phyloP scores from a whole-genome alignment of 2,797 vertebrate genomes.

The Emydoidea blandingii region DNA sequence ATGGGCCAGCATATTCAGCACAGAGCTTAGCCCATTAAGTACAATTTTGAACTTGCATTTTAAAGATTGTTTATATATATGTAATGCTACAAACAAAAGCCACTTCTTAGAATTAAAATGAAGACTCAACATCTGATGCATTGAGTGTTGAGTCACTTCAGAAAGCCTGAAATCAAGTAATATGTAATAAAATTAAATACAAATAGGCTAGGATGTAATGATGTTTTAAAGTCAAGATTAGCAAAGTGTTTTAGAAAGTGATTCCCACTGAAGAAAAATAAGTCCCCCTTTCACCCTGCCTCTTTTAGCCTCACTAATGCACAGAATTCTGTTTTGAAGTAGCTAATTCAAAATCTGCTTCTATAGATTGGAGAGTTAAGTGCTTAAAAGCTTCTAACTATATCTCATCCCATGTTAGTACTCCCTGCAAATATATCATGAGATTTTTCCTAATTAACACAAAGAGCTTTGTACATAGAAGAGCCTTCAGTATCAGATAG shows the following conservation, averaged over 20 bases:
- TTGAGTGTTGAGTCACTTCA: background rate
- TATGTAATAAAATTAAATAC: background rate
- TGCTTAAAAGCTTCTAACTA: background rate
- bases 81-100: background rate
- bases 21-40: background rate
- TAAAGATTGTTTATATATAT: background rate
- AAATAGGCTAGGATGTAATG: too few species aligned
- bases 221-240: background rate
- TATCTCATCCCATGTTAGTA: background rate
- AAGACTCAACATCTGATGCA: background rate
- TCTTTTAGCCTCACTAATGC: background rate
- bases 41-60: background rate
- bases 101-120: background rate
- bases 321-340: background rate
- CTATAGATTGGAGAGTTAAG: background rate
- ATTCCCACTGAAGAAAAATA: background rate
- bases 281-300: background rate
- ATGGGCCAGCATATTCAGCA: accelerated
- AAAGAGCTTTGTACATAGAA: background rate
- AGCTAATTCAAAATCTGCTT: background rate
- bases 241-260: background rate
- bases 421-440: background rate
- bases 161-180: background rate
- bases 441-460: background rate
- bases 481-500: background rate